A percentile compares a stretch with the other conserved stretches of the same genome.
These are phyloP conservation scores for Buteo buteo DNA, from an alignment of 2,113 vertebrate genomes.

Conservation along the genomic window DNA sequence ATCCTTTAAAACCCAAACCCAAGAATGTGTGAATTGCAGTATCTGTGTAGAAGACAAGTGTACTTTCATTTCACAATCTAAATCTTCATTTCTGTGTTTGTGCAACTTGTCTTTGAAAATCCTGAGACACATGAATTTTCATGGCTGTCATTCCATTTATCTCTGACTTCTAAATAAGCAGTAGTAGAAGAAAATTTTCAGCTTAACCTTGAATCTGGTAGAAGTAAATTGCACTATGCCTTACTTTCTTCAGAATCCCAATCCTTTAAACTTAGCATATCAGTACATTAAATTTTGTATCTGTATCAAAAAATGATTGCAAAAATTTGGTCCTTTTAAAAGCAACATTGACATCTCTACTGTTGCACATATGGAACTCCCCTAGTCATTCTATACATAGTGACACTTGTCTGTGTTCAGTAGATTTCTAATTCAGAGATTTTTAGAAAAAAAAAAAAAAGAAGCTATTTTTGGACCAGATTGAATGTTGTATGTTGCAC, in stretches of 20 bases:
- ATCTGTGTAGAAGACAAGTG: neutral
- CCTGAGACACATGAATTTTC: neutral
- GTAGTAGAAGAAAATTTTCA: neutral
- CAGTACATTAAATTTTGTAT: neutral
- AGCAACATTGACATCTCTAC: neutral
- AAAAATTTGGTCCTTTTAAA: neutral
- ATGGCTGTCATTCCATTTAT: neutral
- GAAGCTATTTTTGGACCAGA: neutral
- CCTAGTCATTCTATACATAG: neutral
- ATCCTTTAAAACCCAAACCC: neutral
- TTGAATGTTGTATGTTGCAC: neutral
- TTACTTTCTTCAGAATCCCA: neutral
- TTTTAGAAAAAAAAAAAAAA: neutral
- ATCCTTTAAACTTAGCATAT: neutral
- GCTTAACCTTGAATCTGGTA: neutral
- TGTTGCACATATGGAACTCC: neutral
- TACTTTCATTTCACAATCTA: neutral
- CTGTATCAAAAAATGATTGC: neutral
- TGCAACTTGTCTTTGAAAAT: constrained; percentile 5
- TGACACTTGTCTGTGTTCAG: neutral
- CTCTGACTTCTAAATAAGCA: neutral
- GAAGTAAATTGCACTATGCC: neutral
- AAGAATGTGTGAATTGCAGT: neutral
- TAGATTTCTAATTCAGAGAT: neutral
- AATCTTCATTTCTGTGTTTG: constrained; percentile 1